Conservation (phyloP, 2,888 invertebrate genomes). For the Zaprionus obscuricornis region DNA sequence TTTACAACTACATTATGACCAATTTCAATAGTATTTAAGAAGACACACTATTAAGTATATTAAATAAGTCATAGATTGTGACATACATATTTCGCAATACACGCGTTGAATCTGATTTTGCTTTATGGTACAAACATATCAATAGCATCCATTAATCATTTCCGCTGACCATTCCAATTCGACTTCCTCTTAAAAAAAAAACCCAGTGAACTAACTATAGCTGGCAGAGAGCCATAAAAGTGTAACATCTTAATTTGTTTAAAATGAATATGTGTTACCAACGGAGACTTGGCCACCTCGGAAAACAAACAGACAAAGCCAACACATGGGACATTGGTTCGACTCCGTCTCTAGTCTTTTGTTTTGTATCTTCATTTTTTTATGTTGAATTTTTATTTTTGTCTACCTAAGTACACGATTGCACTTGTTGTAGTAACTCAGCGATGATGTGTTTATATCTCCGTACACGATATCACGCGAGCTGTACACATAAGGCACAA, state of each 20-base stretch:
- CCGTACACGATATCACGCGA: constrained; percentile 65
- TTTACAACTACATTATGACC: no score
- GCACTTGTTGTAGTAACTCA: constrained; percentile 59
- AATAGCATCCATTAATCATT: constrained; percentile 62
- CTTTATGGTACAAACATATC: constrained; percentile 26
- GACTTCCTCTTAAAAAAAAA: constrained; percentile 42
- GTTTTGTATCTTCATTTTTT: no score
- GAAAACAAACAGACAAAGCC: neutral
- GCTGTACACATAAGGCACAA: constrained; percentile 46
- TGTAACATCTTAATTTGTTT: constrained; percentile 58
- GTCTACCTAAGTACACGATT: constrained; percentile 13
- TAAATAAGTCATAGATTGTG: no score
- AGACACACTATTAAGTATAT: no score
- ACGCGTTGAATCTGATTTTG: no score
- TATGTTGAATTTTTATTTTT: no score
- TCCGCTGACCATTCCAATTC: constrained; percentile 47
- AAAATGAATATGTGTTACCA: constrained; percentile 35
- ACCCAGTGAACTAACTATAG: constrained; percentile 10
- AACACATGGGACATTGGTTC: no score
- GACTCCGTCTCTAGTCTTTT: no score
- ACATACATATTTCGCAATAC: no score
- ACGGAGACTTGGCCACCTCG: constrained; percentile 24
- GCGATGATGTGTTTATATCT: constrained; percentile 46
- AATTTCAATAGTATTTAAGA: no score
- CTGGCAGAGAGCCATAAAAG: constrained; percentile 43